Percentiles rank a stretch among this genome's conserved stretches.
These are phyloP conservation scores for Carcharodon carcharias DNA, from an alignment of 2,797 vertebrate genomes.

Conservation along the genomic window DNA sequence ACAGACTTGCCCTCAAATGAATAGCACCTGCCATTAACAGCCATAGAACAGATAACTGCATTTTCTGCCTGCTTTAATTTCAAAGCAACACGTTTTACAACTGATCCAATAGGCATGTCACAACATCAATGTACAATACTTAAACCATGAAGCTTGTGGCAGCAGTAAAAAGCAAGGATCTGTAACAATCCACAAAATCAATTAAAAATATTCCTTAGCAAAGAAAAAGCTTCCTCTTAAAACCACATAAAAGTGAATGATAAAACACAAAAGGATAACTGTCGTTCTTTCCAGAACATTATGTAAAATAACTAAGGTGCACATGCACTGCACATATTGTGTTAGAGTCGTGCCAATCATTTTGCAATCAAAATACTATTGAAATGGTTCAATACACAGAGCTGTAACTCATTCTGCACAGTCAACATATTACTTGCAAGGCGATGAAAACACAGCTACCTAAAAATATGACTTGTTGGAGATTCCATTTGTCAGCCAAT, in stretches of 20 bases:
- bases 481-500: not conserved
- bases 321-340: not conserved
- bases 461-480: not conserved
- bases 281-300: not conserved
- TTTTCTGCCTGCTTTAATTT: not conserved
- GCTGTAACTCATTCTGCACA: not conserved
- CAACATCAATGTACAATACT: not conserved
- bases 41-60: not conserved
- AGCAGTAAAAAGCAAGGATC: not conserved
- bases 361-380: not conserved
- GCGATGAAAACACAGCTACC: not conserved
- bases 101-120: not conserved
- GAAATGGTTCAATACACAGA: not conserved
- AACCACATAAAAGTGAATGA: not conserved
- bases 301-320: not conserved
- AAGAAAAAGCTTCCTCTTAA: not conserved
- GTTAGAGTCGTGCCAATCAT: not conserved
- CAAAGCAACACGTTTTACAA: not conserved
- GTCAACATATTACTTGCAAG: not conserved
- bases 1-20: not conserved
- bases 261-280: not conserved
- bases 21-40: not conserved
- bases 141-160: not conserved
- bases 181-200: not conserved
- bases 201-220: not conserved